Percentiles rank a stretch among this genome's conserved stretches.
phyloP scores from a whole-genome alignment of 1,140 invertebrate species.

The Drosophila bifasciata region DNA sequence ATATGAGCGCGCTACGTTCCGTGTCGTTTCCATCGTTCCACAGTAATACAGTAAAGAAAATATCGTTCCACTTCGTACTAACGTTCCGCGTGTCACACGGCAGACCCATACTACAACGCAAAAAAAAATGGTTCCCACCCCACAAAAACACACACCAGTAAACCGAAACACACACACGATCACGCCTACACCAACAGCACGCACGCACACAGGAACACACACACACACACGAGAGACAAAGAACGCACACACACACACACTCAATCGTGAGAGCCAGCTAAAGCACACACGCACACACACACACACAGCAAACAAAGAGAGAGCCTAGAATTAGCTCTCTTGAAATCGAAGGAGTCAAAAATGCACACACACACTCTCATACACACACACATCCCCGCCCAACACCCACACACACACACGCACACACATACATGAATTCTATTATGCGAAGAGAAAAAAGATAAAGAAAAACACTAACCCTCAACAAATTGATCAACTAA shows the following conservation, averaged over 20 bases:
- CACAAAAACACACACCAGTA: slow-evolving; percentile 1
- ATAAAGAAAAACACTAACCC: slow-evolving; percentile 5
- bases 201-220: slow-evolving; percentile 8
- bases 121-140: slow-evolving; percentile 14
- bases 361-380: slow-evolving; percentile 31
- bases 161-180: neutral
- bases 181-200: slow-evolving; percentile 27
- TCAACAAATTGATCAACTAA: slow-evolving; percentile 54
- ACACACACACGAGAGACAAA: slow-evolving; percentile 6
- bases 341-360: slow-evolving; percentile 9
- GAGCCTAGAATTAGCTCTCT: slow-evolving; percentile 2
- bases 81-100: too few species aligned
- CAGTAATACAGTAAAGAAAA: too few species aligned
- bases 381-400: slow-evolving; percentile 26
- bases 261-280: neutral
- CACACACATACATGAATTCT: slow-evolving; percentile 49
- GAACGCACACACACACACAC: slow-evolving; percentile 2
- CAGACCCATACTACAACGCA: slow-evolving; percentile 1
- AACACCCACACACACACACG: slow-evolving; percentile 22
- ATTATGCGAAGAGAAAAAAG: slow-evolving; percentile 31
- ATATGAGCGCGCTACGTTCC: neutral
- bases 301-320: slow-evolving; percentile 16
- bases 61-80: too few species aligned
- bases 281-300: slow-evolving; percentile 17
- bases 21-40: too few species aligned